phyloP scores from a whole-genome alignment of 2,888 invertebrate genomes.

The Noctua janthina region DNA sequence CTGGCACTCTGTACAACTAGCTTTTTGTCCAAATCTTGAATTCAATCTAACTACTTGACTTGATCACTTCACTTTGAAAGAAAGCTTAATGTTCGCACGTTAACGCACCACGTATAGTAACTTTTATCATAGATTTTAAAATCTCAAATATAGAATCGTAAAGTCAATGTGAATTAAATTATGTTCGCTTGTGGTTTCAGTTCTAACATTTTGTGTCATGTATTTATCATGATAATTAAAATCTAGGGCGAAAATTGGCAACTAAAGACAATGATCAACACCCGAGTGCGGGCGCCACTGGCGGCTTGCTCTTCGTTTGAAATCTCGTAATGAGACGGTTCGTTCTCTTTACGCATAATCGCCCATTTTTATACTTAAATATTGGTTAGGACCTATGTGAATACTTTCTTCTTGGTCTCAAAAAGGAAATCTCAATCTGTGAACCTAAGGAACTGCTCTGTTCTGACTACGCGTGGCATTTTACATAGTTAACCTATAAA shows the following conservation, averaged over 20 bases:
- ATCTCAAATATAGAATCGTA: slow-evolving; percentile 68
- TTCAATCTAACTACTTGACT: slow-evolving; percentile 50
- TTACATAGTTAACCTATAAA: slow-evolving; percentile 44
- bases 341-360: slow-evolving; percentile 51
- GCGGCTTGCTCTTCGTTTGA: slow-evolving; percentile 41
- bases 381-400: slow-evolving; percentile 63
- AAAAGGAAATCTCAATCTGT: slow-evolving; percentile 64
- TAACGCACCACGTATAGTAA: slow-evolving; percentile 66
- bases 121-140: slow-evolving; percentile 65
- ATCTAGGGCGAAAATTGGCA: slow-evolving; percentile 58
- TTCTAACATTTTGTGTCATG: slow-evolving; percentile 66
- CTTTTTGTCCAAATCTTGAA: slow-evolving; percentile 34
- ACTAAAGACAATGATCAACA: slow-evolving; percentile 34
- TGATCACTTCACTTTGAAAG: slow-evolving; percentile 58
- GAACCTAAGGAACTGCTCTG: slow-evolving; percentile 69
- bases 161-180: slow-evolving; percentile 59
- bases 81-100: slow-evolving; percentile 62
- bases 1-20: slow-evolving; percentile 51
- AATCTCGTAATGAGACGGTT: slow-evolving; percentile 26
- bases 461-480: slow-evolving; percentile 49
- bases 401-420: slow-evolving; percentile 70
- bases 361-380: slow-evolving; percentile 59
- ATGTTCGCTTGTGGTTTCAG: slow-evolving; percentile 62
- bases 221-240: slow-evolving; percentile 50
- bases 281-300: slow-evolving; percentile 43